Conservation (phyloP, 2,888 invertebrate genomes). For the Ornithoptera priamus region DNA sequence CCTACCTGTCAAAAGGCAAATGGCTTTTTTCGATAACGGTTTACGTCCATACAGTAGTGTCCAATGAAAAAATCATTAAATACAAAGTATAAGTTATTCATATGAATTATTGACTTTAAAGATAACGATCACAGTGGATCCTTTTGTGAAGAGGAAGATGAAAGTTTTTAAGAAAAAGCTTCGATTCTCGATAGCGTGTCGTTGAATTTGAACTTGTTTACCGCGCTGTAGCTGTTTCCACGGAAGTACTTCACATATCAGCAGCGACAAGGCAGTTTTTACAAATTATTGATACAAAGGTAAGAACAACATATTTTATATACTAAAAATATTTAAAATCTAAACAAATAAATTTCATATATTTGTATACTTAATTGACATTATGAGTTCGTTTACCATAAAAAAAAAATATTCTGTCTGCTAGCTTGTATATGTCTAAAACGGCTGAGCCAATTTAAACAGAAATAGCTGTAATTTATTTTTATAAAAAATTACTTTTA, state of each 20-base stretch:
- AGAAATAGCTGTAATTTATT: too few species aligned
- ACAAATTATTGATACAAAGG: conserved; percentile 3
- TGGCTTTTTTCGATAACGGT: conserved; percentile 48
- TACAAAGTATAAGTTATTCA: conserved; percentile 18
- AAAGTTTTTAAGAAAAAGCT: conserved; percentile 76
- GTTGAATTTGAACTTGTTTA: conserved; percentile 42
- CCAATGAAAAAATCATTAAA: conserved; percentile 10
- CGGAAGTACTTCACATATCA: conserved; percentile 47
- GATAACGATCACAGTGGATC: conserved; percentile 58
- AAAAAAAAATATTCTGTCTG: too few species aligned
- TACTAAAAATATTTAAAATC: neutral
- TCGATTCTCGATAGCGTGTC: conserved; percentile 68
- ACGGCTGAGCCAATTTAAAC: too few species aligned
- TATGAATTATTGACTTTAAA: conserved; percentile 16
- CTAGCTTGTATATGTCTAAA: too few species aligned
- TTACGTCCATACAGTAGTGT: conserved; percentile 18
- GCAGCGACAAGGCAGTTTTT: conserved; percentile 38
- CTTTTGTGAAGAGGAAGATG: conserved; percentile 73
- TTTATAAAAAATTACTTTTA: too few species aligned
- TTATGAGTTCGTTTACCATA: too few species aligned
- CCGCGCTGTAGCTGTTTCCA: conserved; percentile 29
- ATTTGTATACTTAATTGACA: too few species aligned
- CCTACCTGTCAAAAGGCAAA: conserved; percentile 46
- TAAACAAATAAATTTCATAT: too few species aligned
- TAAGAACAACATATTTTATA: neutral